Evolutionary conservation across 1,140 invertebrate genomes (phyloP).

Genomic region (Eurytemora carolleeae): DNA sequence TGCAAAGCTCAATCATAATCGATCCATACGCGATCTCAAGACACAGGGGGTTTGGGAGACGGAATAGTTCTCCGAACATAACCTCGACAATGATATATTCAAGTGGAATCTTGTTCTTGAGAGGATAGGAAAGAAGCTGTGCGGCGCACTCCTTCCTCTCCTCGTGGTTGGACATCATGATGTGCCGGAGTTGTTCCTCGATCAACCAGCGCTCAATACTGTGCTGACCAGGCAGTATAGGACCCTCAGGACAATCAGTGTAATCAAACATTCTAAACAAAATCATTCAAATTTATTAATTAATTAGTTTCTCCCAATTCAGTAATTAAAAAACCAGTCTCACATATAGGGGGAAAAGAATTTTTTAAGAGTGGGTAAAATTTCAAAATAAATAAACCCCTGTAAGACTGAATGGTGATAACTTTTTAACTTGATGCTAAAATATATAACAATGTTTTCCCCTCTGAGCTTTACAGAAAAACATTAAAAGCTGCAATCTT

Average conservation of each 20-base stretch:
- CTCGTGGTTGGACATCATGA: slow-evolving; percentile 64
- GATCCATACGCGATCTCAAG: slow-evolving; percentile 88
- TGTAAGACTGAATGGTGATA: too few relatives aligned
- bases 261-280: slow-evolving; percentile 78
- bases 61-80: slow-evolving; percentile 82
- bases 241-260: slow-evolving; percentile 82
- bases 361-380: too few relatives aligned
- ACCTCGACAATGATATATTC: slow-evolving; percentile 98
- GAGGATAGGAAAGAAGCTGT: slow-evolving; percentile 71
- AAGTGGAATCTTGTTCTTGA: slow-evolving; percentile 80
- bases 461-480: too few relatives aligned
- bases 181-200: slow-evolving; percentile 86
- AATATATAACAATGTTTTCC: too few relatives aligned
- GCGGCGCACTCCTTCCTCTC: slow-evolving; percentile 70
- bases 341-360: too few relatives aligned
- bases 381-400: too few relatives aligned
- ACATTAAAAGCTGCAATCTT: too few relatives aligned
- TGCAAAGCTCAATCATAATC: slow-evolving; percentile 88
- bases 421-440: too few relatives aligned
- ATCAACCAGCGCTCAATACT: slow-evolving; percentile 94
- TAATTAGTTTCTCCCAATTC: too few relatives aligned
- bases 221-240: slow-evolving; percentile 68
- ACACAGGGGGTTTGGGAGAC: slow-evolving; percentile 63
- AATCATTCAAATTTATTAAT: too few relatives aligned
- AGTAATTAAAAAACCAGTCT: too few relatives aligned